These are phyloP conservation scores for Psittacula cyanocephala DNA, from an alignment of 2,113 vertebrate genomes.

Conservation along the genomic window DNA sequence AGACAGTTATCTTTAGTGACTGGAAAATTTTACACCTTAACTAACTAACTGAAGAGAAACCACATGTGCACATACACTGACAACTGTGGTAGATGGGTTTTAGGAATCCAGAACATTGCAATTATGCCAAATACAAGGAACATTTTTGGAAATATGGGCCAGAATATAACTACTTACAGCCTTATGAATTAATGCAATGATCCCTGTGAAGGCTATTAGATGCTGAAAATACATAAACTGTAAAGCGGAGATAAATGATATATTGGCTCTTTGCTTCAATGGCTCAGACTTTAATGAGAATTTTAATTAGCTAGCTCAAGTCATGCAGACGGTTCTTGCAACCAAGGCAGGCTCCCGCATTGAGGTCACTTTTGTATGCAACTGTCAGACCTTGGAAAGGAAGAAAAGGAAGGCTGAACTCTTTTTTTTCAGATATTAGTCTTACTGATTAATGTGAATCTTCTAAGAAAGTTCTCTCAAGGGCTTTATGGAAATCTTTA, in stretches of 20 bases:
- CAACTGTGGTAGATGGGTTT: neutral
- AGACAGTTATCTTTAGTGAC: neutral
- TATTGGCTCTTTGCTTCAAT: conserved; percentile 35
- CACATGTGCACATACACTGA: neutral
- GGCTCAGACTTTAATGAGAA: conserved; percentile 27
- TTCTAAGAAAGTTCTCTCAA: neutral
- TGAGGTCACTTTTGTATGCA: conserved; percentile 1
- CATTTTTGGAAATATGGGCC: neutral
- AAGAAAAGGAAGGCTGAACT: neutral
- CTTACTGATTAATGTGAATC: neutral
- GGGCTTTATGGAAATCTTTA: neutral
- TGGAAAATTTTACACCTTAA: neutral
- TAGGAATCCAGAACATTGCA: neutral
- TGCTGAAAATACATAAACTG: conserved; percentile 27
- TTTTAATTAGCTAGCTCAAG: conserved; percentile 51
- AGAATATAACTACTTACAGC: conserved; percentile 1
- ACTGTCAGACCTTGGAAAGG: neutral
- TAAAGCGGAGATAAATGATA: conserved; percentile 17
- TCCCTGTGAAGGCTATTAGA: conserved; percentile 20
- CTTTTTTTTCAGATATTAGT: neutral
- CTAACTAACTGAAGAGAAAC: neutral
- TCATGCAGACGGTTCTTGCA: conserved; percentile 23
- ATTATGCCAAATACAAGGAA: neutral
- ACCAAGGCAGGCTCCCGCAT: neutral
- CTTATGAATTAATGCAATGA: conserved; percentile 26